Conservation (phyloP, 1,140 invertebrate genomes). For the Acromyrmex heyeri region DNA sequence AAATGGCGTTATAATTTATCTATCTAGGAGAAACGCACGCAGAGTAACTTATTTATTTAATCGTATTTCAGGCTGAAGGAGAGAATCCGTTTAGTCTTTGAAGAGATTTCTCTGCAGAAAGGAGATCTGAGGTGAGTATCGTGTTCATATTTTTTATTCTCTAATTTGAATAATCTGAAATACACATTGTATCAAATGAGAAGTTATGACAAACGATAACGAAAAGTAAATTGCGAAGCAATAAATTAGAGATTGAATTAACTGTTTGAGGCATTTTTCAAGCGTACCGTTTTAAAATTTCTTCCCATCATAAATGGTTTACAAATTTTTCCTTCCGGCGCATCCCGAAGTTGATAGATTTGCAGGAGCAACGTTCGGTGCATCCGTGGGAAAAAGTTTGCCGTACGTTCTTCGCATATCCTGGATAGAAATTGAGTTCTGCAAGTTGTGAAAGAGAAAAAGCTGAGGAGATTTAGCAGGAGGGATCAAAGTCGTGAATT, state of each 20-base stretch:
- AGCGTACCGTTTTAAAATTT: conserved; percentile 11
- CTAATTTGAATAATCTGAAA: not conserved
- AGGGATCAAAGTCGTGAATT: conserved; percentile 69
- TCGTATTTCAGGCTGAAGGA: conserved; percentile 88
- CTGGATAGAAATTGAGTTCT: conserved; percentile 67
- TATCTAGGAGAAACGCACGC: not conserved
- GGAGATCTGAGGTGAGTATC: conserved; percentile 89
- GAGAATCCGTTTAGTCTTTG: conserved; percentile 89
- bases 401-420: conserved; percentile 63
- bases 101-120: conserved; percentile 89
- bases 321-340: conserved; percentile 39
- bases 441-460: conserved; percentile 56
- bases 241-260: conserved; percentile 38
- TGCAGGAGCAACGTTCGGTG: conserved; percentile 29
- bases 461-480: conserved; percentile 34
- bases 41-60: conserved; percentile 50
- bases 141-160: not conserved
- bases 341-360: conserved; percentile 54
- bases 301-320: conserved; percentile 36
- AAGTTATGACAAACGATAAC: not conserved
- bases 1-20: conserved; percentile 20
- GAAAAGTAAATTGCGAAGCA: not conserved
- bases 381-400: conserved; percentile 49
- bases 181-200: not conserved
- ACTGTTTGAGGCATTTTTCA: not conserved